These are phyloP conservation scores for Drepana falcataria DNA, from an alignment of 2,888 invertebrate genomes.

Conservation along the genomic window DNA sequence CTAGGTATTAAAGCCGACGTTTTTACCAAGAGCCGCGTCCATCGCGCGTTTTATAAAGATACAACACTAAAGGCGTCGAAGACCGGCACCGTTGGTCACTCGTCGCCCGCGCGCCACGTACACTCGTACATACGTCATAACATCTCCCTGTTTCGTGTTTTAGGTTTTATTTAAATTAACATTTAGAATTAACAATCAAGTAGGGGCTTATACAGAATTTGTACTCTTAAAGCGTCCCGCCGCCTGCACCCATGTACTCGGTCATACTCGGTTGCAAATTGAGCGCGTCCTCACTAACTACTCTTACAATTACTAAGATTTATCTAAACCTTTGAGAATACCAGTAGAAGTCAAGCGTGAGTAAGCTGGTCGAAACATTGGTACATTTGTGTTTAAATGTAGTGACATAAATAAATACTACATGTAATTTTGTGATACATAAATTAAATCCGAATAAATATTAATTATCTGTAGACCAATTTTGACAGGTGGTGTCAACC, in stretches of 20 bases:
- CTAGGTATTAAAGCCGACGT: no score
- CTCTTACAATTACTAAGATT: neutral
- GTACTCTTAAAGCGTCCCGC: slow-evolving; percentile 81
- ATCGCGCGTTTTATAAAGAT: slow-evolving; percentile 51
- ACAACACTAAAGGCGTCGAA: slow-evolving; percentile 74
- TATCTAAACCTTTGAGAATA: slow-evolving; percentile 9
- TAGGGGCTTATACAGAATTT: slow-evolving; percentile 85
- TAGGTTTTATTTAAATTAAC: slow-evolving; percentile 62
- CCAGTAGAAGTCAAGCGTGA: slow-evolving; percentile 26
- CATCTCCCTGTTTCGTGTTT: slow-evolving; percentile 62
- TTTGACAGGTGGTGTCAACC: slow-evolving; percentile 36
- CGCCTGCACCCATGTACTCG: slow-evolving; percentile 35
- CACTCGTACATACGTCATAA: slow-evolving; percentile 41
- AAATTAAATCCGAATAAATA: slow-evolving; percentile 56
- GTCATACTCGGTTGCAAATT: slow-evolving; percentile 25
- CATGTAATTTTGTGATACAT: slow-evolving; percentile 49
- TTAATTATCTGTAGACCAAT: slow-evolving; percentile 45
- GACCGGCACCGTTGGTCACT: slow-evolving; percentile 48
- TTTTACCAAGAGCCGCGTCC: neutral
- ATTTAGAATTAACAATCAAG: slow-evolving; percentile 70
- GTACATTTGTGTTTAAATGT: slow-evolving; percentile 37
- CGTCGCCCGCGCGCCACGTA: slow-evolving; percentile 52
- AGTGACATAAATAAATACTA: slow-evolving; percentile 33
- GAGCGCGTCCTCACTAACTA: neutral
- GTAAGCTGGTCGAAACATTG: slow-evolving; percentile 57